Evolutionary conservation across 2,888 invertebrate genomes (phyloP), one percentile per base, ranked within the genome.

Genomic region (Papilio gigon): DNA sequence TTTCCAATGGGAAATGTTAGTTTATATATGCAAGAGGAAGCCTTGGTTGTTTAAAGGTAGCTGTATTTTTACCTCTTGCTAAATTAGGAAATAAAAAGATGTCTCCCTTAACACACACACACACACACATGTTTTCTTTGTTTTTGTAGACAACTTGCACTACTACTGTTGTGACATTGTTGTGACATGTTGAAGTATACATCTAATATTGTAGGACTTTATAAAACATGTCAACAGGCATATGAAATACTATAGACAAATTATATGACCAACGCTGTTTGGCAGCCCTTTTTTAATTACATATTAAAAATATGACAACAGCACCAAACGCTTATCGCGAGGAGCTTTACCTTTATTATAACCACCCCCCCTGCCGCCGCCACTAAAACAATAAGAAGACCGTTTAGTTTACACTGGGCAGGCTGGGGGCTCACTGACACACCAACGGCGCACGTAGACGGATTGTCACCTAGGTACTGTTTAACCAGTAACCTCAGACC

Each of bases 261-360:
- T 63, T 67, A 70, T 35, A 47, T 65, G 50, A 67, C 37, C 56
- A 71, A 70, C 58, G 75, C 62, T 74, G 77, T 90, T 92, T 92
- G 92, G 92, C 92, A 92, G 92, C 92, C 92, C 91, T 87, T 86
- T 80, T 77, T 83, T 82, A 85, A 83, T 84, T 84, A 89, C 86
- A 85, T 87, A 85, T 84, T 87, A 89, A 89, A 84, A 91, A 89
- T 89, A 90, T 93, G 92, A 93, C 94, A 95, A 95, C 93, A 94
- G 95, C 95, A 95, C 94, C 95, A 93, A 93, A 93, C 94, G 93
- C 90, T 92, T 92, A 92, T 93, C 92, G 94, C 94, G 93, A 94
- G 94, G 95, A 95, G 95, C 95, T 96, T 97, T 97, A 97, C 97
- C 97, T 97, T 97, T 97, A 94, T 96, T 97, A 96, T 93, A 97